Evolutionary conservation across 1,140 invertebrate species (phyloP), one percentile per base, ranked within the genome.

Genomic region (Penaeus vannamei): DNA sequence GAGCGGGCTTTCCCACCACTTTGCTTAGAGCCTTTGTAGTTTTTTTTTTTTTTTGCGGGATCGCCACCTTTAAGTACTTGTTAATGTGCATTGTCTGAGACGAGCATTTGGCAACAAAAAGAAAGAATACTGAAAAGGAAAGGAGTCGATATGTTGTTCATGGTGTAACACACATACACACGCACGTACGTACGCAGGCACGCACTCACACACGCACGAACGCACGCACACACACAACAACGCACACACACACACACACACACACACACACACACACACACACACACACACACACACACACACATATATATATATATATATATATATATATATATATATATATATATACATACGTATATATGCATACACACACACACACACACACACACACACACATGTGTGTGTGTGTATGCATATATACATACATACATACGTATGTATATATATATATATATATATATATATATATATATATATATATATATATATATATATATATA

Each of bases 401-500:
- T 66, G 29, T 66, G 29, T 66, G 29, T 66, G 29, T 66, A 66
- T 66, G 29, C 29, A 66, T 66, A 66, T 66, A 17, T 66, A 17
- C 29, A 17, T 66, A 17, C 29, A 17, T 66, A 17, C 29, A 17
- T 66, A 66, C 29, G 19, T 66, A 17, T 66, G 29, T 66, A 66
- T 66, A 66, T 66, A 66, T 66, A 66, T 66, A 66, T 66, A 19
- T 66, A 19, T 66, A 19, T 66, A 19, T 66, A 19, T 66, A 19
- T 66, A 19, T 66, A 19, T 66, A 19, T 66, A 66, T 66, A 66
- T 66, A 66, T 66, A 66, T 66, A 66, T 66, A 66, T 66, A 66
- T 66, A 66, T 66, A 66, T 66, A 66, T 66, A 66, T 66, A 66
- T 66, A 66, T 66, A 66, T 66, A 72, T 72, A 72, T 72, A 72